Conservation (phyloP, 2,797 vertebrate genomes). For the Cichlasoma orientale region DNA sequence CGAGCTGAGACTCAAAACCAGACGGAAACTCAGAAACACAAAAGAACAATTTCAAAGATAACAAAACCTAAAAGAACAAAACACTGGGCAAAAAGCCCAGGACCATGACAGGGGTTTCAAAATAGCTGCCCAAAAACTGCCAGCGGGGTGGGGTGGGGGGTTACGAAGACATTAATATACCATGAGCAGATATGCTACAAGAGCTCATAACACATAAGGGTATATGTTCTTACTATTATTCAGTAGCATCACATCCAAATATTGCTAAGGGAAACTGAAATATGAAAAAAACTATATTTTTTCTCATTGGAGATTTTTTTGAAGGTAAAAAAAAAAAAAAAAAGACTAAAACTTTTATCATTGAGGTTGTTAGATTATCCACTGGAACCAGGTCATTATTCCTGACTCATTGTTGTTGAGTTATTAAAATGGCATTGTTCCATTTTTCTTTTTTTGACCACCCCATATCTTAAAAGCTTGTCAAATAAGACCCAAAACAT, state of each 20-base stretch:
- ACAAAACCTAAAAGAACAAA: too few relatives aligned
- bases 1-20: too few relatives aligned
- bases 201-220: background rate
- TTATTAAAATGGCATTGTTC: slow-evolving; percentile 30
- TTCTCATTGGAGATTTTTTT: slow-evolving; percentile 1
- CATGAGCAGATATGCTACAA: background rate
- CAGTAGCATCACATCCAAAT: background rate
- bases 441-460: slow-evolving; percentile 13
- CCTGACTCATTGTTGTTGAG: background rate
- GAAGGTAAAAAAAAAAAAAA: slow-evolving; percentile 7
- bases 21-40: too few relatives aligned
- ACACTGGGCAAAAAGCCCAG: too few relatives aligned
- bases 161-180: background rate
- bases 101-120: background rate
- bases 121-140: background rate
- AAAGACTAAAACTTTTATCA: background rate
- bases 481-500: slow-evolving; percentile 8
- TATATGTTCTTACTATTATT: background rate
- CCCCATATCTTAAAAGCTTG: slow-evolving; percentile 35
- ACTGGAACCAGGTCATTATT: slow-evolving; percentile 1
- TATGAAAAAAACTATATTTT: background rate
- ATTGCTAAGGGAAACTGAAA: background rate
- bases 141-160: background rate
- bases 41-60: too few relatives aligned
- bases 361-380: slow-evolving; percentile 1